A percentile compares a stretch with the other conserved stretches of the same genome.
Conservation (phyloP, 2,888 invertebrate genomes). For the Drosophila suboccidentalis region DNA sequence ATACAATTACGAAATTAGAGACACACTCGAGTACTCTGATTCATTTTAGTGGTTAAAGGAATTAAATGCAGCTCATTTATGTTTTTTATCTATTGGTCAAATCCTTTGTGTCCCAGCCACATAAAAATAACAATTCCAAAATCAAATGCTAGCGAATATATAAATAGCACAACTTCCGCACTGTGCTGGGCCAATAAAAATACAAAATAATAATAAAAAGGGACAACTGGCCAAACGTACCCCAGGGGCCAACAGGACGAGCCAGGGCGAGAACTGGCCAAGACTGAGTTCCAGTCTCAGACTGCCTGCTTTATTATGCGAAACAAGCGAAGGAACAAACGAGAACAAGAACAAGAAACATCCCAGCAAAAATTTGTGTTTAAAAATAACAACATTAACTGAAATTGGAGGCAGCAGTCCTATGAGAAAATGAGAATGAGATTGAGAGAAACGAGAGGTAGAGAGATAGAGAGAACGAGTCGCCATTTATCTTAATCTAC, state of each 20-base stretch:
- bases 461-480: slow-evolving; percentile 6
- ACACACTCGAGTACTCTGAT: no score
- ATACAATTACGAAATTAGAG: slow-evolving; percentile 32
- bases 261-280: slow-evolving; percentile 7
- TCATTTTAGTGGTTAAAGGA: slow-evolving; percentile 1
- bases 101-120: slow-evolving; percentile 34
- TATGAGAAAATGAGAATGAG: background rate
- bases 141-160: slow-evolving; percentile 76
- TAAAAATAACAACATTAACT: slow-evolving; percentile 68
- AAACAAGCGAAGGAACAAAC: slow-evolving; percentile 76
- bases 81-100: slow-evolving; percentile 53
- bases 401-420: slow-evolving; percentile 25
- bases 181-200: slow-evolving; percentile 71
- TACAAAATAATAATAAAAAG: slow-evolving; percentile 29
- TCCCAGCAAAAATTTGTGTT: slow-evolving; percentile 74
- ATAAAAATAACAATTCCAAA: slow-evolving; percentile 72
- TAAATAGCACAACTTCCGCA: slow-evolving; percentile 75
- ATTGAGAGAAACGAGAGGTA: background rate
- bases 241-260: slow-evolving; percentile 56
- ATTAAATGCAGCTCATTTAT: slow-evolving; percentile 51
- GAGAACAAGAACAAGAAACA: slow-evolving; percentile 63
- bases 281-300: slow-evolving; percentile 16
- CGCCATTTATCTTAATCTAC: slow-evolving; percentile 80
- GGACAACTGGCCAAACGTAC: slow-evolving; percentile 78
- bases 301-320: slow-evolving; percentile 77